phyloP scores from a whole-genome alignment of 2,797 vertebrate species.

The Sitta carolinensis region DNA sequence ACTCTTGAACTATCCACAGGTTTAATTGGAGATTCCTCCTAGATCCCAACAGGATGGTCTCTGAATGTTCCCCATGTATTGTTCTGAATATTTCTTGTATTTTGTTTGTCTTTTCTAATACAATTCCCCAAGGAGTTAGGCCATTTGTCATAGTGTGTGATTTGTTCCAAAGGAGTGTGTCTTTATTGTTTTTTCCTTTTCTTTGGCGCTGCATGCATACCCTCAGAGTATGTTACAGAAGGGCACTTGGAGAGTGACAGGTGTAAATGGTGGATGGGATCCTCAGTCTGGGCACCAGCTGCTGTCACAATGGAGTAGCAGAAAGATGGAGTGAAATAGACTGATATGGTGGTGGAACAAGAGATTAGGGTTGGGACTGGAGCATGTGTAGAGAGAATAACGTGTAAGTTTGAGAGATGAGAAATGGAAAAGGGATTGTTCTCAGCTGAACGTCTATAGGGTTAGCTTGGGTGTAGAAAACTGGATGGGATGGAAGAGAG shows the following conservation, averaged over 20 bases:
- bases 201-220: background rate
- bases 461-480: background rate
- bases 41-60: background rate
- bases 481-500: background rate
- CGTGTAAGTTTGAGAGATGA: background rate
- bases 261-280: background rate
- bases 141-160: background rate
- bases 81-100: background rate
- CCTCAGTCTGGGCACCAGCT: background rate
- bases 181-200: fast-evolving
- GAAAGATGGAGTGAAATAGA: background rate
- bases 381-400: background rate
- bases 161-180: background rate
- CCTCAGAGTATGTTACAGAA: background rate
- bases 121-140: background rate
- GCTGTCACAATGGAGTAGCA: background rate
- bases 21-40: background rate
- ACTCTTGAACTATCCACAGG: background rate
- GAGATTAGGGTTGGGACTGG: background rate
- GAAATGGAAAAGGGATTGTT: background rate
- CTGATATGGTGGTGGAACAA: background rate
- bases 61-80: background rate
- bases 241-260: background rate
- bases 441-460: background rate
- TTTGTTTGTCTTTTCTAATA: background rate